Base-by-base conservation (phyloP, 1,140 invertebrate species). In the Aphis craccivora region DNA sequence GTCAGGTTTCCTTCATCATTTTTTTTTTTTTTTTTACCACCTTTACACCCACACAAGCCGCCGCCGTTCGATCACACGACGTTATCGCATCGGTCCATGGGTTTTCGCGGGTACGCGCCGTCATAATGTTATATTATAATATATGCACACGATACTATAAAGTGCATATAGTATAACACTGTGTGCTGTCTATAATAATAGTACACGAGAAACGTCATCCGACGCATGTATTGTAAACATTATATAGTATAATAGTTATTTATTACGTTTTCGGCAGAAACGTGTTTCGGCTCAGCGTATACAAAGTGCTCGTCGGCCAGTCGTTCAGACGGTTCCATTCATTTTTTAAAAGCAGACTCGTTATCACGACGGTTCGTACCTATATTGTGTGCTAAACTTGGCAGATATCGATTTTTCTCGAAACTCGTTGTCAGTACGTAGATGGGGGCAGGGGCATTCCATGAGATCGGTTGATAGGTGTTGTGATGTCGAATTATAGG, bases 1-100 rank as follows among this genome's bases (percentile, higher is more conserved):
- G 87, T 37, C 87, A 37, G 30, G 43, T 87, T 87, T 87, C 86
- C 86, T 48, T 48, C 86, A 87, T 48, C 11, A 20, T 87, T 87
- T 87, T 86, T 48, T 48, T 83, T 25, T 55, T 25, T 23, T 25
- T 60, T 60, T 83, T 37, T 37, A 37, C 35, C 35, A 37, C 20
- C 20, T 22, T 6, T 7, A 83, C 35, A 23, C 76, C 11, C 9
- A 40, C 37, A 40, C 37, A 1, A 37, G 37, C 37, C 37, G 37
- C 37, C 37, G 37, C 37, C 37, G 37, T 40, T 40, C 37, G 37
- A 40, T 40, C 37, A 40, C 37, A 40, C 37, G 37, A 40, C 37
- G 37, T 40, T 40, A 40, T 40, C 37, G 37, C 37, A 40, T 40
- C 37, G 37, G 37, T 40, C 37, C 37, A 40, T 40, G 37, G 37